phyloP scores from a whole-genome alignment of 2,113 vertebrate species.

The Hippopotamus amphibius region DNA sequence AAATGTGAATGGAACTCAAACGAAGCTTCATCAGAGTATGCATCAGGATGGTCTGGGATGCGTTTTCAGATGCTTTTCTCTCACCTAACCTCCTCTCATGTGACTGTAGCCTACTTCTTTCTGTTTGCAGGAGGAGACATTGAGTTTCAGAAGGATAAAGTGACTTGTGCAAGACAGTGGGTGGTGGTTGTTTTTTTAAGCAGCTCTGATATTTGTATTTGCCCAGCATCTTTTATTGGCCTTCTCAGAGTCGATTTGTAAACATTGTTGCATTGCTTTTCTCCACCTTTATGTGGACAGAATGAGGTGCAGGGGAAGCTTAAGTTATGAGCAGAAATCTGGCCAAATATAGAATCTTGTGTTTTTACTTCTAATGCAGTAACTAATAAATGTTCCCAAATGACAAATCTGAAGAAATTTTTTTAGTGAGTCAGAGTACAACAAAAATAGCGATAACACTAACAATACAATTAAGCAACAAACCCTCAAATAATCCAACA shows the following conservation, averaged over 20 bases:
- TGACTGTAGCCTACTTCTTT: background rate
- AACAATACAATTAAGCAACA: conserved; percentile 51
- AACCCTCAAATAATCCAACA: background rate
- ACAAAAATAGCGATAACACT: conserved; percentile 43
- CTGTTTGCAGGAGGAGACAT: background rate
- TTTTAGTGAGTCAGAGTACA: conserved; percentile 24
- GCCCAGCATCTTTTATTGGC: background rate
- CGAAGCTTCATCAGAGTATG: background rate
- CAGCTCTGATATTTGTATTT: conserved; percentile 54
- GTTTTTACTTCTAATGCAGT: conserved; percentile 39
- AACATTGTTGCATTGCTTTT: conserved; percentile 61
- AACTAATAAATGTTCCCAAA: conserved; percentile 56
- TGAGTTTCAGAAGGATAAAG: conserved; percentile 39
- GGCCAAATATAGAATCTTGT: conserved; percentile 57
- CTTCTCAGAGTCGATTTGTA: conserved; percentile 19
- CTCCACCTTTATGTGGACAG: conserved; percentile 34
- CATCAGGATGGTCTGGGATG: background rate
- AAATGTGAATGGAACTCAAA: background rate
- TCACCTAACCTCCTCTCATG: background rate
- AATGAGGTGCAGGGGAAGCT: conserved; percentile 46
- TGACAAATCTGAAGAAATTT: conserved; percentile 42
- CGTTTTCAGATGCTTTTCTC: conserved; percentile 6
- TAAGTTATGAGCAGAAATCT: conserved; percentile 58
- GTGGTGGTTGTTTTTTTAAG: conserved; percentile 24
- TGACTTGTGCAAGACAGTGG: conserved; percentile 3